Evolutionary conservation across 2,113 vertebrate species (phyloP).

Genomic region (Petaurus breviceps): DNA sequence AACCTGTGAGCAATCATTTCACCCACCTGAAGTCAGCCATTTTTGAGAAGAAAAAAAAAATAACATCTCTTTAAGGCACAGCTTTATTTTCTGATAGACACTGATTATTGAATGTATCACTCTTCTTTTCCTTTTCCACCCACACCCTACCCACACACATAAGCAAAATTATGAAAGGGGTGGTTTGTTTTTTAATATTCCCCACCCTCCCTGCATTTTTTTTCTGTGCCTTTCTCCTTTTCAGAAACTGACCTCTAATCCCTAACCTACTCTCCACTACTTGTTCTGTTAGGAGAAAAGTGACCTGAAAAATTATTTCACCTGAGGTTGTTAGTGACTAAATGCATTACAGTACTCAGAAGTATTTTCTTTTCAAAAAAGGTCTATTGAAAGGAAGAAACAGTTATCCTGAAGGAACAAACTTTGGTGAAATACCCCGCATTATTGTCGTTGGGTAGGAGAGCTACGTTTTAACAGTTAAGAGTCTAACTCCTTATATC

Average conservation of each 20-base stretch:
- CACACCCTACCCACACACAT: background rate
- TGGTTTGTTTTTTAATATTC: background rate
- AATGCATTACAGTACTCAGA: background rate
- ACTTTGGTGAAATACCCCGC: background rate
- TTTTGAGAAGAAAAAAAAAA: background rate
- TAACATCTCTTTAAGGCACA: background rate
- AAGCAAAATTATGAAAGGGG: background rate
- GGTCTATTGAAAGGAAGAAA: background rate
- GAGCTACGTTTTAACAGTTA: background rate
- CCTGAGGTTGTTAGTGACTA: background rate
- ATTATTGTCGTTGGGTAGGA: background rate
- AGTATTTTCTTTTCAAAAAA: conserved; percentile 4
- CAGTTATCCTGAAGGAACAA: background rate
- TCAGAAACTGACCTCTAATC: background rate
- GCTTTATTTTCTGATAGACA: background rate
- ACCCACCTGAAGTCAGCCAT: background rate
- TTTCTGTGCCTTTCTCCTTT: background rate
- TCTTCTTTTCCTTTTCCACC: background rate
- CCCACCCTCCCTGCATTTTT: fast-evolving
- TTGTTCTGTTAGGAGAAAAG: background rate
- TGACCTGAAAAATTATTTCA: background rate
- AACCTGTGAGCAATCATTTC: background rate
- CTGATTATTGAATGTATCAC: background rate
- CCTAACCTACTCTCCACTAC: background rate
- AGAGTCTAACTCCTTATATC: background rate